Evolutionary conservation across 2,888 invertebrate species (phyloP), one percentile per base, ranked within the genome.

Genomic region (Ethmia dodecea): DNA sequence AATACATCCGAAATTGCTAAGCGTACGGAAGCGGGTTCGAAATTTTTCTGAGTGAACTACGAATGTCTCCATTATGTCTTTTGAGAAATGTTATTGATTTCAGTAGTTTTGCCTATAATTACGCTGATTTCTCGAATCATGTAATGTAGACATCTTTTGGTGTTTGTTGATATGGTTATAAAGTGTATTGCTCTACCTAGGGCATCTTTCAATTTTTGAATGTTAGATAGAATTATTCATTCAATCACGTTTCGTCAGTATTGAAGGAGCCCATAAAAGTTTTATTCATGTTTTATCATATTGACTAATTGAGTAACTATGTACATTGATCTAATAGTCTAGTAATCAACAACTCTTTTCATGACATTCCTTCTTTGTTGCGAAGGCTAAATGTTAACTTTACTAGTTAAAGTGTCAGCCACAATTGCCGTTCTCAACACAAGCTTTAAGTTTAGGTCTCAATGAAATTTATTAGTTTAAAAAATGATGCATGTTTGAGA

Each of bases 311-410:
- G 14, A 27, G 26, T 24, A 16, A 30, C 33, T 18, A 33, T 34
- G 31, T 25, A 32, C 29, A 22, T 16, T 27, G 22, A 22, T 22
- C n/a, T n/a, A 9, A 22, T n/a, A 22, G 3, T 22, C 22, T n/a
- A 22, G 22, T 12, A 45, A 15, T 34, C 44, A 30, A 43, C 40
- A 45, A 56, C 44, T n/a, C n/a, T 42, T 47, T 54, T 64, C 61
- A 63, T 60, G 61, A 70, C 69, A 70, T 70, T 70, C 69, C 69
- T 59, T 55, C 43, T 49, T 41, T 45, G 38, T 10, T 6, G 11
- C 36, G 28, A 52, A 58, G 52, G 49, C 48, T 43, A 49, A 47
- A 45, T 24, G 25, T 33, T 35, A 26, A 24, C 15, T 22, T 41
- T 37, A 33, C 33, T 48, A 15, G 37, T 36, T 37, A 44, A 47